phyloP scores from a whole-genome alignment of 2,113 vertebrate genomes.

The Halichoerus grypus region DNA sequence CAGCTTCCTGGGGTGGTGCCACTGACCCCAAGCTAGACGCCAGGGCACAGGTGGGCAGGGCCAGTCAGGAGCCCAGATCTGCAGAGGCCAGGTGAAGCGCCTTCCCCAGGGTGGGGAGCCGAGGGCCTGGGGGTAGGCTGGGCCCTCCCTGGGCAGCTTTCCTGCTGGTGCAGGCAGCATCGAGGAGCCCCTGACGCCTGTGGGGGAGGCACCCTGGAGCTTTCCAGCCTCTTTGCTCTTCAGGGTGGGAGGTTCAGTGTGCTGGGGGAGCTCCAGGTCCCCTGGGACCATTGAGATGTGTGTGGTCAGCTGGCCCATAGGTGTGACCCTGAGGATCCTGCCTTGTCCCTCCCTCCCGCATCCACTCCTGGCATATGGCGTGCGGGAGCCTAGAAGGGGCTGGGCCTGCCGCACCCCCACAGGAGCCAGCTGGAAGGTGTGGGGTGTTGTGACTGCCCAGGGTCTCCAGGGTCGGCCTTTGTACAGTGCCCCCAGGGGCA shows the following conservation, averaged over 20 bases:
- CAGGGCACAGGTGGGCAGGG: fast-evolving
- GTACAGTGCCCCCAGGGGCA: background rate
- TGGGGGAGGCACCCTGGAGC: background rate
- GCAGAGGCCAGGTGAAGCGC: background rate
- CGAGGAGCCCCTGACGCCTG: background rate
- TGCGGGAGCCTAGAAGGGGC: background rate
- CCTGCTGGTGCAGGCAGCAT: too few relatives aligned
- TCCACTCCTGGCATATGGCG: background rate
- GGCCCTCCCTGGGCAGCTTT: background rate
- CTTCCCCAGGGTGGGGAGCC: background rate
- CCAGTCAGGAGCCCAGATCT: fast-evolving
- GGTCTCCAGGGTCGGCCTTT: background rate
- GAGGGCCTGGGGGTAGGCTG: background rate
- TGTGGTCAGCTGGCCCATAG: background rate
- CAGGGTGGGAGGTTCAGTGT: fast-evolving
- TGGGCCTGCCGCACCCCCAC: fast-evolving
- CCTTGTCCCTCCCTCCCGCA: background rate
- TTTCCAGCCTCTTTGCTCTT: background rate
- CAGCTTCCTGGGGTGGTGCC: background rate
- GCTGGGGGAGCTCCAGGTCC: background rate
- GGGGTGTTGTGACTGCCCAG: background rate
- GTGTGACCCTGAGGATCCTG: background rate
- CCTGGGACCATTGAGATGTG: background rate
- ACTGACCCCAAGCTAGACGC: background rate
- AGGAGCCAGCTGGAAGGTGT: background rate